Evolutionary conservation across 2,888 invertebrate species (phyloP), one percentile per base, ranked within the genome.

Genomic region (Callosobruchus maculatus): DNA sequence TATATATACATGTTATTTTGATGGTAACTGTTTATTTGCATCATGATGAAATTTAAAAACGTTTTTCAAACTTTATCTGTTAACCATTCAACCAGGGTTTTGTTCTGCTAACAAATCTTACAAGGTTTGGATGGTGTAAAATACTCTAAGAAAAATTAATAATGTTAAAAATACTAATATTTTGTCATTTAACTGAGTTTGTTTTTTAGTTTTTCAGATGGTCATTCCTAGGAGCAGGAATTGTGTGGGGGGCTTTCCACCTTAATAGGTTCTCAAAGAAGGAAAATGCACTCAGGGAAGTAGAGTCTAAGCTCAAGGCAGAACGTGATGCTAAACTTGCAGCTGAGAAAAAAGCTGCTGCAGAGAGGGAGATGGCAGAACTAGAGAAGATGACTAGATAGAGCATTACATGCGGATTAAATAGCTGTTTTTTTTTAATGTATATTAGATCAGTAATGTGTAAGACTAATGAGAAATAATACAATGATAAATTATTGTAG

Each of bases 161-260:
- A 30, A 21, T 20, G 21, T 67, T 0, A 71, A 71, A 9, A 9
- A 22, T 22, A n/a, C 21, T 21, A 31, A 20, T 30, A 13, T 22
- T 73, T 71, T 72, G 49, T 72, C 67, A 72, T 67, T n/a, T 20
- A 1, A 26, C 20, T 20, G 13, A 13, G 4, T 71, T 71, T 70
- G n/a, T 67, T 22, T 84, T 89, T 9, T 86, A 95, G 94, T 94
- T 95, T 83, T 92, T 92, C 75, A 90, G 96, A 84, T 96, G 95
- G 95, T 92, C 93, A 74, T 89, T 95, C 83, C 89, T 96, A 2
- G 85, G 90, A 0, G 88, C 90, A 0, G 96, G 96, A 31, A 88
- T 96, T 77, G 83, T 91, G 0, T 96, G 95, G 80, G 96, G 96
- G 72, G 90, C 92, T 0, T 91, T 92, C 85, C 91, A 94, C 85